Evolutionary conservation across 2,888 invertebrate genomes (phyloP), one percentile per base, ranked within the genome.

Genomic region (Amphipoea lucens): DNA sequence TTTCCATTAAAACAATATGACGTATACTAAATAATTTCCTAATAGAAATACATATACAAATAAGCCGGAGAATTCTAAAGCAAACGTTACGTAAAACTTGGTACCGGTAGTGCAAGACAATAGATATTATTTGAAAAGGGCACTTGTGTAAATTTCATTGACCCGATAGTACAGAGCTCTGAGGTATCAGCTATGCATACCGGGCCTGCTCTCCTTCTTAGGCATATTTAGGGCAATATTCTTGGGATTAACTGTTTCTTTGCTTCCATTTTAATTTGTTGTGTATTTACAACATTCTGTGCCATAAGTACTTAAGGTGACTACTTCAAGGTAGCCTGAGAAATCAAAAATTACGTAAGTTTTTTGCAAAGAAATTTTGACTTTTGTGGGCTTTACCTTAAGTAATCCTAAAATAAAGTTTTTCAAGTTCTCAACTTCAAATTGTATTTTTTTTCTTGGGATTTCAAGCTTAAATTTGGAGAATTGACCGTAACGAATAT

Each of bases 141-240:
- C 95, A 93, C 90, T 92, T 95, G 94, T 90, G 91, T 93, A 94
- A 93, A 95, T 91, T 93, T 88, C 92, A 90, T 91, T 92, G 94
- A 94, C 93, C 94, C 88, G 82, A 76, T 76, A 74, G 48, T 40
- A 20, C 60, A 68, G 57, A 57, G 82, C 23, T 12, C 20, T 45
- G 57, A 17, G 29, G 40, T 65, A 54, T 17, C 45, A 45, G 72
- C 67, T 71, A n/a, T 63, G 57, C 63, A 72, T 23, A 67, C 62
- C n/a, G 36, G 57, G 40, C 77, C 57, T 57, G 11, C 48, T 73
- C 17, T 62, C 63, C 6, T 36, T 36, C 66, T 45, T 48, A 48
- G 60, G 60, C 63, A 60, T 68, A 83, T 51, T 54, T 60, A 67
- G 42, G 42, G 6, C 57, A 54, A n/a, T 40, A 66, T 74, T 72